phyloP scores from a whole-genome alignment of 2,888 invertebrate species.

The Lithophane semibrunnea region DNA sequence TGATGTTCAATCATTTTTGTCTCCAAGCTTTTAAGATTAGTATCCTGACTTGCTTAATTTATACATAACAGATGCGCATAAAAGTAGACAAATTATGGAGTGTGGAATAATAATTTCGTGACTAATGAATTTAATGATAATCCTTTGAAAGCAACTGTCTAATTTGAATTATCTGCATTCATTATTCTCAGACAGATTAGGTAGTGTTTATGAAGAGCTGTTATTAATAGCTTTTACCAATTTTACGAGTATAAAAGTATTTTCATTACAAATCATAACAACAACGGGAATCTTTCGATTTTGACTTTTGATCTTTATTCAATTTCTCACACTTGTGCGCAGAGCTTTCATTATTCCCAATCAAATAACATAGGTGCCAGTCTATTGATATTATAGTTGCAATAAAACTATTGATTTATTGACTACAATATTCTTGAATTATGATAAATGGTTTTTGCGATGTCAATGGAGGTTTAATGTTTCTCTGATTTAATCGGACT shows the following conservation, averaged over 20 bases:
- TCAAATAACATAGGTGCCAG: neutral
- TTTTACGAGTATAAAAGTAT: neutral
- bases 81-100: neutral
- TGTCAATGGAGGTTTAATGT: neutral
- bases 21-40: neutral
- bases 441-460: neutral
- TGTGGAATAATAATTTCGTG: conserved; percentile 1
- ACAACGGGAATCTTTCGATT: neutral
- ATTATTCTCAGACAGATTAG: neutral
- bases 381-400: neutral
- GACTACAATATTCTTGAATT: neutral
- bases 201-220: neutral
- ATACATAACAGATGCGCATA: neutral
- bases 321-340: conserved; percentile 17
- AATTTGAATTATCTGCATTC: neutral
- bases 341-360: conserved; percentile 16
- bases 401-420: neutral
- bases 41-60: neutral
- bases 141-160: conserved; percentile 3
- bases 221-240: conserved; percentile 1
- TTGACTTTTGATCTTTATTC: conserved; percentile 27
- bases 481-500: neutral
- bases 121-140: neutral
- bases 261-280: neutral
- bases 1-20: neutral